phyloP scores from a whole-genome alignment of 2,888 invertebrate genomes.

The Aphodius sticticus region DNA sequence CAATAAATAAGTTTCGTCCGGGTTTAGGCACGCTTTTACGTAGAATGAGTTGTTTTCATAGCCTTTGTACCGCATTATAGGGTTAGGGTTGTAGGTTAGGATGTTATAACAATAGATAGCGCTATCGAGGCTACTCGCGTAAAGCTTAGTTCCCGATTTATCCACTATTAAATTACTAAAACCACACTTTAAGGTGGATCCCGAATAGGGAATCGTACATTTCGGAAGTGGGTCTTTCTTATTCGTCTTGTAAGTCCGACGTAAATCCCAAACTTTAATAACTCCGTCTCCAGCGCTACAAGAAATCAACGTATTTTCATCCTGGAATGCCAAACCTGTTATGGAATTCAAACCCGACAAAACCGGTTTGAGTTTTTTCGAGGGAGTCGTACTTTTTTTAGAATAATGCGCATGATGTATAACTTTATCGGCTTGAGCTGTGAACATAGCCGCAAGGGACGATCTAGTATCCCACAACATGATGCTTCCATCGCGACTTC shows the following conservation, averaged over 20 bases:
- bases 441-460: conserved; percentile 57
- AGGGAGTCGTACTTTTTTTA: conserved; percentile 64
- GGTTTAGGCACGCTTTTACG: conserved; percentile 82
- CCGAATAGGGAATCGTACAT: conserved; percentile 76
- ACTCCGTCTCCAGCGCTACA: conserved; percentile 88
- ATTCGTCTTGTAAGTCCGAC: conserved; percentile 78
- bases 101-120: conserved; percentile 87
- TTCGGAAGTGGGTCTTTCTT: conserved; percentile 77
- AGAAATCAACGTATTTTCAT: conserved; percentile 79
- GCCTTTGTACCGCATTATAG: conserved; percentile 73
- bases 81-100: conserved; percentile 70
- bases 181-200: conserved; percentile 74
- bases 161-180: conserved; percentile 83
- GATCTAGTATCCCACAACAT: conserved; percentile 84
- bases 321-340: conserved; percentile 84
- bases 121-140: conserved; percentile 88
- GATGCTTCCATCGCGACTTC: conserved; percentile 87
- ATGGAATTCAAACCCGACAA: conserved; percentile 74
- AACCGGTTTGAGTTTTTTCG: conserved; percentile 56
- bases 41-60: conserved; percentile 85
- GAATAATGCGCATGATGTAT: conserved; percentile 73
- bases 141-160: conserved; percentile 72
- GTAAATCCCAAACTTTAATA: conserved; percentile 86
- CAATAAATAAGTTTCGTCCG: conserved; percentile 80
- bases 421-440: conserved; percentile 73